Base-by-base conservation (phyloP, 2,888 invertebrate species). In the Ectemnius lituratus region DNA sequence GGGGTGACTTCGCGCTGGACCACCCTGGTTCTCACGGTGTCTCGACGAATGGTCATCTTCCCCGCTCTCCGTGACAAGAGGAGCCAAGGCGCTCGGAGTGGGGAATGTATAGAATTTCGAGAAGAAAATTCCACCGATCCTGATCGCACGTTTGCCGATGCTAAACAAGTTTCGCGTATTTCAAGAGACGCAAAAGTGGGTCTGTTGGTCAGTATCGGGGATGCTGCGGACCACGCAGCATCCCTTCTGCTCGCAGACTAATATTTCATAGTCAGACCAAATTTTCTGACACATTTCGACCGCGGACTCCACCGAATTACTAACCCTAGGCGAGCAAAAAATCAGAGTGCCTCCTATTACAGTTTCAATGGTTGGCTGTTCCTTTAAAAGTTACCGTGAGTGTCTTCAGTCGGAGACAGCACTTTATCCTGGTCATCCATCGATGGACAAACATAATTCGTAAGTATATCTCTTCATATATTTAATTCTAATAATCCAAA, bases 11-110 rank as follows among this genome's bases (percentile, higher is more conserved):
- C 62, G 66, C 73, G 80, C 86, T 85, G 85, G 85, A 87, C 87
- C 86, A 83, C 80, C 75, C 70, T 46, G 73, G 80, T 90, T 90
- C 90, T 90, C 90, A 90, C 90, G 90, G 81, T 84, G 76, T 75
- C 79, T 77, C 81, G 84, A 84, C 85, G 84, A 80, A 81, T 78
- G 79, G 77, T 81, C 84, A 81, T 85, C 85, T 84, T 84, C 70
- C 73, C 67, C 58, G 66, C 49, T 52, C 66, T 71, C 67, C 75
- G 77, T 65, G 73, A 71, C 71, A 73, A 81, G 79, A 81, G 74
- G 75, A 79, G 11, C 72, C 56, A 73, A 69, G 60, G 49, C 1
- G 11, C 60, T 23, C 58, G 64, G 67, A 73, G 74, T 71, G 81
- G 82, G 77, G 83, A 75, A 66, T 61, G 59, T 70, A 72, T 69